Base-by-base conservation (phyloP, 2,888 invertebrate genomes). In the Nomada hirtipes region DNA sequence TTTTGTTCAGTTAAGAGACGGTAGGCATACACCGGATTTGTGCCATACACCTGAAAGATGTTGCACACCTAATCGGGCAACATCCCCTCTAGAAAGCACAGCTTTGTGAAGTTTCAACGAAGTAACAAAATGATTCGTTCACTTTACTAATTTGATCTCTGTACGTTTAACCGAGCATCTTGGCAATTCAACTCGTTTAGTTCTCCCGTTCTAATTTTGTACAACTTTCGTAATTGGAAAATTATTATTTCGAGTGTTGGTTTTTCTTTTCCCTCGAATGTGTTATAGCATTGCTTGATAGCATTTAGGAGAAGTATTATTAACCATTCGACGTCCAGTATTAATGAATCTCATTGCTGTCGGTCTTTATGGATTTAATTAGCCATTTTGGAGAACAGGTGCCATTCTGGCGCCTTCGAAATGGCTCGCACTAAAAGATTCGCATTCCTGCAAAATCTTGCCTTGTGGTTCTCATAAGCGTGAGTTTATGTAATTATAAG, bases 31-130 rank as follows among this genome's bases (percentile, higher is more conserved):
- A 9, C 89, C 91, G 23, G 92, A 93, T 18, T 82, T 92, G 64
- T 92, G 92, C 64, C 90, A 90, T 72, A 90, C 89, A 42, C 81
- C 91, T 7, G 93, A 93, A 55, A 89, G 90, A 29, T 92, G 91
- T 82, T 89, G 91, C 61, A 86, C 91, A n/a, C 86, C 91, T 11
- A 91, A 91, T 76, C 88, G 92, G 26, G 85, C 91, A 18, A 76
- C 89, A 2, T 92, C 93, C 29, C 92, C 93, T 0, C 90, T 93
- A 60, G 93, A 93, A 77, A 93, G 93, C 76, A 93, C 93, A 20
- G 92, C 93, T 78, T 89, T 93, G 68, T 93, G 91, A 90, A 85
- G 60, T 67, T 52, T 61, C 52, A 42, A 47, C 63, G 18, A 42
- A 76, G 53, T 60, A 77, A 83, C 67, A 60, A 81, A 79, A 70